Evolutionary conservation across 2,888 invertebrate species (phyloP), one percentile per base, ranked within the genome.

Genomic region (Epinotia bilunana): DNA sequence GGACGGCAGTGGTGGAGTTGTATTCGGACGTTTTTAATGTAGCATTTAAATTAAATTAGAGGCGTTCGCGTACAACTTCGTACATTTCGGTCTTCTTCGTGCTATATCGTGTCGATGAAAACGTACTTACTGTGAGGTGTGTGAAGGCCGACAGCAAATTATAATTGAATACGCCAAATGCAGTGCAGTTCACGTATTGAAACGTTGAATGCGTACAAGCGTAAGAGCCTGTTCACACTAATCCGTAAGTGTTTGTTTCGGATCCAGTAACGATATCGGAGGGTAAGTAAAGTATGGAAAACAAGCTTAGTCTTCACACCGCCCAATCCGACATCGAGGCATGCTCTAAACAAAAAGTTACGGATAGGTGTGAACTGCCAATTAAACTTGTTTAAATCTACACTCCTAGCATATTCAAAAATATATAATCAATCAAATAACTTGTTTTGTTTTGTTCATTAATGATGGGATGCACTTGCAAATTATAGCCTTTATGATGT

Each of bases 391-490:
- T 16, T 18, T n/a, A 2, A 33, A 53, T 65, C 28, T 9, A 53
- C 53, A 53, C 53, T 28, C 83, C 82, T 88, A 88, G 87, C 86
- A 87, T 88, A 88, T 87, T 86, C 80, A 82, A 83, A 77, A 82
- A 85, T 80, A 82, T 78, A 78, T 79, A 78, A 78, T 78, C 81
- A 82, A 49, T 81, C 79, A 80, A 83, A 80, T 39, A 9, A 39
- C 9, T 6, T 33, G 33, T 33, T 33, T 39, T 80, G 80, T 76
- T 74, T 78, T 79, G 81, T 74, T 78, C 79, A 82, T 81, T 79
- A 81, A 80, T 80, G 85, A 87, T 88, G 88, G 83, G 87, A 77
- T 87, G 87, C 82, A 87, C 86, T 87, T 88, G 84, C 83, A 46
- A 23, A 61, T 55, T 71, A 43, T 57, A 62, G 43, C 74, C 63